Base-by-base conservation (phyloP, 2,113 vertebrate species). In the Rhizomys pruinosus region DNA sequence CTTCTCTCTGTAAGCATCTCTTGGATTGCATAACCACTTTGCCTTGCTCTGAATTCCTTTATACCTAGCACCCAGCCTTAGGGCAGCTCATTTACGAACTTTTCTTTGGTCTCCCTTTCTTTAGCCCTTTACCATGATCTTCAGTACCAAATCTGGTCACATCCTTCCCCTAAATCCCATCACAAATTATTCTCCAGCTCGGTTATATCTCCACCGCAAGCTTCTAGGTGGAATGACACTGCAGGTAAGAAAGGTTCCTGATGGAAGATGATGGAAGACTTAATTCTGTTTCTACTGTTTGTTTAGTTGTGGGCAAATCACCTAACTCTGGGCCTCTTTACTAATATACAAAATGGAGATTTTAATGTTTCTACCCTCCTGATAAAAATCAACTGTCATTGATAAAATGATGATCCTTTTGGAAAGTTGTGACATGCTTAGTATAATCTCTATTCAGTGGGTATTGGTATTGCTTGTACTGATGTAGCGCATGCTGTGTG, bases 21-120 rank as follows among this genome's bases (percentile, higher is more conserved):
- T 12, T 44, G 39, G 59, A 64, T 59, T 17, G 57, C 9, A 59
- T 15, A 59, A 59, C 19, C 32, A 6, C 13, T 44, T 0, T 6
- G 13, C 2, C 0, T 77, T 44, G 55, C 16, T 8, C 3, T 20
- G 13, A 59, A 59, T 63, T 85, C 42, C 47, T 44, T 81, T 76
- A 64, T 34, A 27, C 69, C 66, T 71, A 85, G 73, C 84, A 76
- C 11, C 88, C 57, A 92, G 44, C 42, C 79, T 79, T 34, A 91
- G 27, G 4, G 22, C 12, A 68, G 63, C 10, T 84, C 66, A 32
- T 55, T 74, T 77, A 20, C 69, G 29, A 71, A 44, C 27, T 78
- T 88, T 94, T 34, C 13, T 15, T 80, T 34, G 7, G 10, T 42
- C 27, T 19, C 37, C 79, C 19, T 32, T 19, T 37, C 39, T 3